Conservation (phyloP, 1,140 invertebrate species). For the Apolygus lucorum region DNA sequence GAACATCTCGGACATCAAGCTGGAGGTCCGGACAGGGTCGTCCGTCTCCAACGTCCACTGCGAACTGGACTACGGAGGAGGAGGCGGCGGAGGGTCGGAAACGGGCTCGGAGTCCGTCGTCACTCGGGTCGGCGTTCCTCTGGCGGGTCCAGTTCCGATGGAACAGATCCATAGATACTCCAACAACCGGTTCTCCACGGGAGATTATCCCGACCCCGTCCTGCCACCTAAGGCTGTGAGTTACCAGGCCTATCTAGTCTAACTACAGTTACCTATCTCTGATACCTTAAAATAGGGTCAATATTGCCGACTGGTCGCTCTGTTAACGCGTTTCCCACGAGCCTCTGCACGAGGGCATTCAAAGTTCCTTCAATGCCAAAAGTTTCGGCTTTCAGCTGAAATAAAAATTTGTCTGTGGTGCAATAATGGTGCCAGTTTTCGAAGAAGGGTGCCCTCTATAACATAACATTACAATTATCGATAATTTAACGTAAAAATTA, state of each 20-base stretch:
- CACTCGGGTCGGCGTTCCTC: conserved; percentile 48
- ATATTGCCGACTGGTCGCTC: not conserved
- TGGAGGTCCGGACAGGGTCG: conserved; percentile 74
- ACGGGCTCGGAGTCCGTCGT: conserved; percentile 45
- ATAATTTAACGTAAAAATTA: no score
- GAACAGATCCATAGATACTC: conserved; percentile 38
- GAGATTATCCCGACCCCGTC: conserved; percentile 71
- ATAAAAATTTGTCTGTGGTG: no score
- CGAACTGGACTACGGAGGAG: conserved; percentile 45
- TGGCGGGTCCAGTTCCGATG: conserved; percentile 61
- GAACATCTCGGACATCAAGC: conserved; percentile 81
- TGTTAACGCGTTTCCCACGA: not conserved
- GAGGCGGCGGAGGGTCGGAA: conserved; percentile 44
- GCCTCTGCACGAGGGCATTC: no score
- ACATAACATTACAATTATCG: no score
- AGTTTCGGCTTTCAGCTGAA: no score
- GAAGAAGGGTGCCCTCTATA: no score
- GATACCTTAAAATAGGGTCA: no score
- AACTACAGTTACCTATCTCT: no score
- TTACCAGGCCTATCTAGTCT: conserved; percentile 30
- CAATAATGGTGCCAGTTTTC: no score
- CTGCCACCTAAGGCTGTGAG: conserved; percentile 56
- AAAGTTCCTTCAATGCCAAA: no score
- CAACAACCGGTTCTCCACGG: conserved; percentile 68
- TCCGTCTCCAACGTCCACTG: conserved; percentile 50